phyloP scores from a whole-genome alignment of 2,113 vertebrate species.

The Eudyptes chrysolophus region DNA sequence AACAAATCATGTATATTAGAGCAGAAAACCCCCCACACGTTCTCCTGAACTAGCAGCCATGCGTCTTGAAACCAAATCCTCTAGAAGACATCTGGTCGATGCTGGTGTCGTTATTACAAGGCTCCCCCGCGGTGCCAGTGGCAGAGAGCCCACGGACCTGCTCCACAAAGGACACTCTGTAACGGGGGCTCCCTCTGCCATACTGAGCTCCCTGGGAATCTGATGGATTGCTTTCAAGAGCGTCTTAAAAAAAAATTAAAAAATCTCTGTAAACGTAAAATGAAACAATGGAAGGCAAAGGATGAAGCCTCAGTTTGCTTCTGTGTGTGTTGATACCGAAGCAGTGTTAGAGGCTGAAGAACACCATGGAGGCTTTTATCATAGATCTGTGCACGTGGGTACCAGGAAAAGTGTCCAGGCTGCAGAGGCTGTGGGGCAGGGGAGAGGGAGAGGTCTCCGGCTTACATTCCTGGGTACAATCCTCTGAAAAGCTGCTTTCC shows the following conservation, averaged over 20 bases:
- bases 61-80: slow-evolving; percentile 34
- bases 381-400: too few relatives aligned
- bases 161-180: slow-evolving; percentile 16
- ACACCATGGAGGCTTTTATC: background rate
- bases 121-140: background rate
- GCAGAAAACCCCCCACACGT: background rate
- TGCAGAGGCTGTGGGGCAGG: background rate
- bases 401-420: background rate
- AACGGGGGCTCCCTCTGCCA: background rate
- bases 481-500: background rate
- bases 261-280: background rate
- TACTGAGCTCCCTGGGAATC: background rate
- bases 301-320: background rate
- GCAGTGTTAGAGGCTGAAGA: background rate
- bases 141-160: background rate
- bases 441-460: background rate
- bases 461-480: background rate
- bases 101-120: slow-evolving; percentile 14
- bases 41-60: background rate
- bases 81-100: slow-evolving; percentile 16
- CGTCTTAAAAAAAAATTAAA: background rate
- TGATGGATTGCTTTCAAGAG: background rate
- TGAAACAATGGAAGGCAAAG: background rate
- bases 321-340: too few relatives aligned
- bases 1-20: slow-evolving; percentile 29